Evolutionary conservation across 1,140 invertebrate genomes (phyloP).

Genomic region (Drosophila arawakana): DNA sequence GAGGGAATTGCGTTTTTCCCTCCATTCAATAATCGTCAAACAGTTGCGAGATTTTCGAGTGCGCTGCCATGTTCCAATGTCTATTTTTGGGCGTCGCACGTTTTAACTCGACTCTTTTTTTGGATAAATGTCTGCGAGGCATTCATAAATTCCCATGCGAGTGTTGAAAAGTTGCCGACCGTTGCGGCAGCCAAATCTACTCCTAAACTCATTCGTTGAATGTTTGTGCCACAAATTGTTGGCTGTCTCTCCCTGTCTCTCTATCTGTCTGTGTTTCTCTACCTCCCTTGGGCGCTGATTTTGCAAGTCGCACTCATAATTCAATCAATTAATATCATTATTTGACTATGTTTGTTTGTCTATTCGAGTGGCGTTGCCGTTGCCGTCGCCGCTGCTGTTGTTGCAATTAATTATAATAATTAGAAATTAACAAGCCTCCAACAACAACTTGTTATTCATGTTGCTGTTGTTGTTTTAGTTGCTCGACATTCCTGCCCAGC

Average conservation of each 20-base stretch:
- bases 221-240: constrained; percentile 63
- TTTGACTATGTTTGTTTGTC: constrained; percentile 69
- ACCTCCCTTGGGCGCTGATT: constrained; percentile 53
- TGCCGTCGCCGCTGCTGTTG: not conserved
- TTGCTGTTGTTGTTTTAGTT: constrained; percentile 25
- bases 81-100: constrained; percentile 80
- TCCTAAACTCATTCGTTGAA: constrained; percentile 45
- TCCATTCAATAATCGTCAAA: constrained; percentile 75
- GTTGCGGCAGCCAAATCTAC: not conserved
- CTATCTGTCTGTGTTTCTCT: not conserved
- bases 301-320: constrained; percentile 71
- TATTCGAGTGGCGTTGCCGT: constrained; percentile 39
- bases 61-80: constrained; percentile 67
- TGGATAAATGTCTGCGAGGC: constrained; percentile 69
- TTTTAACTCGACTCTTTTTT: constrained; percentile 72
- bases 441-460: constrained; percentile 40
- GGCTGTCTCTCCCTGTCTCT: constrained; percentile 8
- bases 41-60: constrained; percentile 58
- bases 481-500: constrained; percentile 39
- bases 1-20: constrained; percentile 5
- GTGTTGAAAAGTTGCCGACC: constrained; percentile 68
- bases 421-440: constrained; percentile 72
- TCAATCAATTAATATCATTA: constrained; percentile 81
- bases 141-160: constrained; percentile 80
- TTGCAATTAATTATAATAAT: constrained; percentile 81